Evolutionary conservation across 2,888 invertebrate species (phyloP).

Genomic region (Tenthredo mesomela): DNA sequence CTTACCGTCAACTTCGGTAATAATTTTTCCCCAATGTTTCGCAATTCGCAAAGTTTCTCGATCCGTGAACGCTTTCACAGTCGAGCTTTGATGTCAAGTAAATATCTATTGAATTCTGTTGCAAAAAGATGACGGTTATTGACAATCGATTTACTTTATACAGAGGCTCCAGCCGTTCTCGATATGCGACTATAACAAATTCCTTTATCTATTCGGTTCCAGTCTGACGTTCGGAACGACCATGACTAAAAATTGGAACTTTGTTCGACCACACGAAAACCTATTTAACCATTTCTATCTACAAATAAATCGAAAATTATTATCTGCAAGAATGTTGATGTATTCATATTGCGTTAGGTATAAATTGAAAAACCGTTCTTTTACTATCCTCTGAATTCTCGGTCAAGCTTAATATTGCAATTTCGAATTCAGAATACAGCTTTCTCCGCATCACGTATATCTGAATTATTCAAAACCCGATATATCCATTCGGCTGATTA

Average conservation of each 20-base stretch:
- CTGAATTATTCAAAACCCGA: neutral
- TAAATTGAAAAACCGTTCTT: neutral
- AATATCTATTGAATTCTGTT: neutral
- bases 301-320: neutral
- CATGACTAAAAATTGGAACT: neutral
- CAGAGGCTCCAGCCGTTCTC: neutral
- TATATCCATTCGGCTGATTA: neutral
- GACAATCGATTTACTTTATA: neutral
- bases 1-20: neutral
- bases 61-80: neutral
- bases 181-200: neutral
- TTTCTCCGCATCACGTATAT: neutral
- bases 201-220: neutral
- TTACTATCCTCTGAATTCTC: neutral
- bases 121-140: conserved; percentile 1
- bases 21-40: neutral
- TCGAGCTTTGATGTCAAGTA: neutral
- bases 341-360: neutral
- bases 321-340: neutral
- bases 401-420: neutral
- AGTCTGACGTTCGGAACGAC: neutral
- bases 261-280: neutral
- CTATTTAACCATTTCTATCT: neutral
- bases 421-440: neutral
- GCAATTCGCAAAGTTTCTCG: neutral